These are phyloP conservation scores for Tricholauxania praeusta DNA, from an alignment of 2,888 invertebrate genomes.

Conservation along the genomic window DNA sequence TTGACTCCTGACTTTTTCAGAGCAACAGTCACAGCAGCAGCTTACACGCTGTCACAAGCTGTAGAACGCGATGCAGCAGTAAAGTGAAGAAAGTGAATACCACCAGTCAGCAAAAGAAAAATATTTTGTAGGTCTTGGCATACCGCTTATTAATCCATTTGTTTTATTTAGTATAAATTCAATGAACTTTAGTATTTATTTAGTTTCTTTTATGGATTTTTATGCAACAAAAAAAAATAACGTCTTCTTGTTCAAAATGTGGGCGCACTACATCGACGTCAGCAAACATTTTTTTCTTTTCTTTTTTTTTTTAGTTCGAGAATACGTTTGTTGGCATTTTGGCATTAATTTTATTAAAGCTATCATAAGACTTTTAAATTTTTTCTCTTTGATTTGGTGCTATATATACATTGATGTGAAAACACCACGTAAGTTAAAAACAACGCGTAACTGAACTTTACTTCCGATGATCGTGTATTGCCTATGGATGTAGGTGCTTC, in stretches of 20 bases:
- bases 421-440: too few species aligned
- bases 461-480: too few species aligned
- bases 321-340: too few species aligned
- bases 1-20: neutral
- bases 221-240: neutral
- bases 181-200: constrained; percentile 9
- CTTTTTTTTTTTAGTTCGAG: neutral
- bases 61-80: neutral
- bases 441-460: too few species aligned
- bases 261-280: neutral
- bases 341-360: too few species aligned
- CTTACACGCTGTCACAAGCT: neutral
- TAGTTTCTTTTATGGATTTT: neutral
- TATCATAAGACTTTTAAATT: too few species aligned
- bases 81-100: constrained; percentile 9
- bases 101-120: too few species aligned
- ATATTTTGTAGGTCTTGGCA: too few species aligned
- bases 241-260: neutral
- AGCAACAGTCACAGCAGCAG: neutral
- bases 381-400: too few species aligned
- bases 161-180: neutral
- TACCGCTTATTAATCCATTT: too few species aligned
- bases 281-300: neutral
- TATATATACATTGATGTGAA: too few species aligned
- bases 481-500: too few species aligned